Percentiles rank a stretch among this genome's conserved stretches.
Conservation (phyloP, 2,113 vertebrate genomes). For the Gymnobelideus leadbeateri region DNA sequence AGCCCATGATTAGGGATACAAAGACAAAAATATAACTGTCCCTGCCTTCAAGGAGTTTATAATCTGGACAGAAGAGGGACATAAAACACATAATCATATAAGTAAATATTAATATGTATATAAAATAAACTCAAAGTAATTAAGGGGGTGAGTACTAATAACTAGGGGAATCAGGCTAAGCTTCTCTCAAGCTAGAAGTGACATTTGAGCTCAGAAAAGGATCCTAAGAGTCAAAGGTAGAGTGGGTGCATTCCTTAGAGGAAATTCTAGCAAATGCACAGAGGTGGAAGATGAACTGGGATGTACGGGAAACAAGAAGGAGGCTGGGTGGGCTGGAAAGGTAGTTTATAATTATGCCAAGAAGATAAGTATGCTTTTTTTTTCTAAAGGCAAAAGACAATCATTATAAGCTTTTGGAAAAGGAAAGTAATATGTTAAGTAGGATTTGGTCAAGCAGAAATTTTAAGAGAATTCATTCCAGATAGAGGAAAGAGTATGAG, state of each 20-base stretch:
- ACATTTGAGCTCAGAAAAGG: too few species aligned
- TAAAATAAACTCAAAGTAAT: too few species aligned
- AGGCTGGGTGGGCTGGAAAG: not conserved
- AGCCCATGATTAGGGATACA: too few species aligned
- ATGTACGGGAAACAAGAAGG: not conserved
- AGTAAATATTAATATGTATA: too few species aligned
- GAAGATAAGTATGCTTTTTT: not conserved
- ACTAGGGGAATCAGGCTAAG: too few species aligned
- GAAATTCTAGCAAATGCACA: not conserved
- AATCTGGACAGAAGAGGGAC: too few species aligned
- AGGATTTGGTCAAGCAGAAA: not conserved
- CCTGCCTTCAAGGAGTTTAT: too few species aligned
- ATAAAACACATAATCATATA: too few species aligned
- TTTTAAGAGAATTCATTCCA: not conserved
- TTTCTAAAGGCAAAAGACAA: not conserved
- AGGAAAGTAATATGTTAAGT: not conserved
- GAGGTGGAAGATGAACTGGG: not conserved
- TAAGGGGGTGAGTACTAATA: too few species aligned
- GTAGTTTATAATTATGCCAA: not conserved
- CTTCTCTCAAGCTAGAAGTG: too few species aligned
- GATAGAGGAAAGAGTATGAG: not conserved
- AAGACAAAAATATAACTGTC: too few species aligned
- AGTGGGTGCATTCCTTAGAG: not conserved
- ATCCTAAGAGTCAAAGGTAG: too few species aligned
- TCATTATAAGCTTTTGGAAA: not conserved